phyloP scores from a whole-genome alignment of 35 echinoderm and acorn worm species.

The Hemicentrotus pulcherrimus region DNA sequence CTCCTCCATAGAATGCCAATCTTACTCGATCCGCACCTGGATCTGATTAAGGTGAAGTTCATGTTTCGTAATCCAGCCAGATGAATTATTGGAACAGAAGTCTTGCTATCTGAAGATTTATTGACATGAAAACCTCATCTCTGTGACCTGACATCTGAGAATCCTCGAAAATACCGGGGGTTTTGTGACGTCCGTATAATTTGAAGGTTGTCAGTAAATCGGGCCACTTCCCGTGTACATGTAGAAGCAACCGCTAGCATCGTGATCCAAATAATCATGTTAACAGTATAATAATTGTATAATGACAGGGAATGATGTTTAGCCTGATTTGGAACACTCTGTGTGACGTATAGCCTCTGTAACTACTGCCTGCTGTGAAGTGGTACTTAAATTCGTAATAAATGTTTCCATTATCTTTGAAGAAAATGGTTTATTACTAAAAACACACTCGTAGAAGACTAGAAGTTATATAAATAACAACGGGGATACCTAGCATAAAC shows the following conservation, averaged over 20 bases:
- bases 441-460: neutral
- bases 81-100: slow-evolving; percentile 3
- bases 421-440: neutral
- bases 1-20: neutral
- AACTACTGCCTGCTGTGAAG: neutral
- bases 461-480: too few relatives aligned
- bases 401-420: neutral
- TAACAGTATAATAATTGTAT: neutral
- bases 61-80: neutral
- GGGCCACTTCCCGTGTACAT: neutral
- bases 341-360: neutral
- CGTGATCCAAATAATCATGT: neutral
- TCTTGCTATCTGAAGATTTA: neutral
- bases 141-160: neutral
- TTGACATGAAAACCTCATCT: neutral
- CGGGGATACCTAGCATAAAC: too few relatives aligned
- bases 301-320: too few relatives aligned
- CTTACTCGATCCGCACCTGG: neutral
- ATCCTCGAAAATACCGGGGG: neutral
- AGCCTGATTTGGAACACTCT: neutral
- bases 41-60: neutral
- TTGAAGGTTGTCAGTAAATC: neutral
- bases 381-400: neutral
- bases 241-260: neutral
- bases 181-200: neutral